Evolutionary conservation across 53 echinoderm and acorn worm genomes (phyloP).

Genomic region (Pentamera pediparva): DNA sequence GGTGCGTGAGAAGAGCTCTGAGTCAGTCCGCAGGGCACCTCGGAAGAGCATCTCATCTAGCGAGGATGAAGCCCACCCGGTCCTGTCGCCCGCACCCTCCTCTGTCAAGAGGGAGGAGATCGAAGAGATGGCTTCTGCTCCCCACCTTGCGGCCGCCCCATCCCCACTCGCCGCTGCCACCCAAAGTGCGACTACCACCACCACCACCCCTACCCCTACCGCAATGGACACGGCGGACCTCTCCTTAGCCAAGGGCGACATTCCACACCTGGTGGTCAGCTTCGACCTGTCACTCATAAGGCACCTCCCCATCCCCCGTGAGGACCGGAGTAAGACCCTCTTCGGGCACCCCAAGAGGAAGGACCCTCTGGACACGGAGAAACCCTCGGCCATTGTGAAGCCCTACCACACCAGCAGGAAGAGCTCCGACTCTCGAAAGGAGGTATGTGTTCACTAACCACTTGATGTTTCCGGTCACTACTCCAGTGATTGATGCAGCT

Average conservation of each 20-base stretch:
- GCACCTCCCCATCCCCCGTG: conserved; percentile 12
- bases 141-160: no score
- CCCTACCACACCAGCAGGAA: conserved; percentile 18
- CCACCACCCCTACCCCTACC: neutral
- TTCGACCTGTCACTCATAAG: conserved; percentile 21
- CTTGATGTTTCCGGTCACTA: no score
- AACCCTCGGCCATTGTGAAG: conserved; percentile 32
- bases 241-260: conserved; percentile 29
- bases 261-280: conserved; percentile 29
- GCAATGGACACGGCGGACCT: neutral
- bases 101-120: conserved; percentile 26
- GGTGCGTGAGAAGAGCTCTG: neutral
- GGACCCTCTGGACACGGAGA: conserved; percentile 28
- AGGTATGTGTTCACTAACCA: conserved; percentile 15
- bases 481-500: no score
- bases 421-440: conserved; percentile 31
- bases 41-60: conserved; percentile 14
- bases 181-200: no score
- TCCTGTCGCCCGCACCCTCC: conserved; percentile 13
- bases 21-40: conserved; percentile 15
- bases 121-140: neutral
- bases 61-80: conserved; percentile 18
- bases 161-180: no score
- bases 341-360: conserved; percentile 23
- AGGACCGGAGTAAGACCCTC: neutral